Conservation (phyloP, 2,113 vertebrate genomes). For the Leptodactylus fuscus region DNA sequence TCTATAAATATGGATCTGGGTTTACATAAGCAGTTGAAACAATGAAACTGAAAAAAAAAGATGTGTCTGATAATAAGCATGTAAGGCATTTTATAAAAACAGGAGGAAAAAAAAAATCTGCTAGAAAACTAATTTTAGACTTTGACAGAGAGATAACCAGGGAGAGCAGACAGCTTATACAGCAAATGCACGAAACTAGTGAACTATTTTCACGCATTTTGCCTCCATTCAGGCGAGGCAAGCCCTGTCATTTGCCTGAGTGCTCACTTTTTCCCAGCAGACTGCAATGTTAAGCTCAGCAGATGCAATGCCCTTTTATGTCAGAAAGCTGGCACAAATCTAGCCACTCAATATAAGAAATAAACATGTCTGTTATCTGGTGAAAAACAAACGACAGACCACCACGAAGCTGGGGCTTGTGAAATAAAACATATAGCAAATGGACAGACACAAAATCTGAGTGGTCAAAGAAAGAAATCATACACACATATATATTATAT, state of each 20-base stretch:
- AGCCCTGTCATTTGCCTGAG: constrained; percentile 47
- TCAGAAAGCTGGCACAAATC: constrained; percentile 47
- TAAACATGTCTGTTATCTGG: constrained; percentile 13
- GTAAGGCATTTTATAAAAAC: neutral
- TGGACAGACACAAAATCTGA: too few species aligned
- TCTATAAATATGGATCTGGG: neutral
- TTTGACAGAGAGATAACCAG: neutral
- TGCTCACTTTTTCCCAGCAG: constrained; percentile 43
- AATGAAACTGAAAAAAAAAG: neutral
- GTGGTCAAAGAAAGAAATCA: too few species aligned
- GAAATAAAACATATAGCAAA: neutral
- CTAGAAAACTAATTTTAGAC: neutral
- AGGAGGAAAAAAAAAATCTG: neutral
- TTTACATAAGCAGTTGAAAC: neutral
- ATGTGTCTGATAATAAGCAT: neutral
- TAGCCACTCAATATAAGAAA: constrained; percentile 13
- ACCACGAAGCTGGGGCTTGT: neutral
- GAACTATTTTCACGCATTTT: constrained; percentile 3
- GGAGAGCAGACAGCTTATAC: neutral
- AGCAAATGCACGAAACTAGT: constrained; percentile 17
- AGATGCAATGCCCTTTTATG: constrained; percentile 50
- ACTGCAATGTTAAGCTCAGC: constrained; percentile 32
- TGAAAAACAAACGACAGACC: neutral
- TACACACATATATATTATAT: too few species aligned
- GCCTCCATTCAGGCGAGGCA: constrained; percentile 26